These are phyloP conservation scores for Pygocentrus nattereri DNA, from an alignment of 2,797 vertebrate genomes.

Conservation along the genomic window DNA sequence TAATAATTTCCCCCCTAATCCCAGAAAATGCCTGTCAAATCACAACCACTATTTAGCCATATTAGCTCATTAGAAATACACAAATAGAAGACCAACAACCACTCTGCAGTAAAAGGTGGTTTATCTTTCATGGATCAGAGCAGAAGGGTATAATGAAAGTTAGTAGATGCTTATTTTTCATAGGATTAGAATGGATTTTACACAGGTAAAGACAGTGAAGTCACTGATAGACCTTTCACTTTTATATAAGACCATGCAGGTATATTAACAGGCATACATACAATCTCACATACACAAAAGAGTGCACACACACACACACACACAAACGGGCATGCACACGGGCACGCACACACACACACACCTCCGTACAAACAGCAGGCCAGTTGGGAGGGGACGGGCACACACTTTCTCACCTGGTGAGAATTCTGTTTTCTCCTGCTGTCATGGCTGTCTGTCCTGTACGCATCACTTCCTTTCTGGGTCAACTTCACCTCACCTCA, in stretches of 20 bases:
- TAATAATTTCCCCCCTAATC: too few relatives aligned
- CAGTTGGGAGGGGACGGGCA: constrained; percentile 33
- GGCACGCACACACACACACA: constrained; percentile 23
- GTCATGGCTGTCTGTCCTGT: constrained; percentile 57
- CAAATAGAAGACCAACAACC: constrained; percentile 23
- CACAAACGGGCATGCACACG: constrained; percentile 28
- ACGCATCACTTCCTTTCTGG: constrained; percentile 58
- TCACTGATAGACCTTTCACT: neutral
- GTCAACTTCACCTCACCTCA: constrained; percentile 60
- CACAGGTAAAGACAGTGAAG: neutral
- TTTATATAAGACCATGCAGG: neutral
- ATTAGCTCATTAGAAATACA: neutral
- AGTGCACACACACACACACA: constrained; percentile 12
- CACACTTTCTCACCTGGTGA: constrained; percentile 57
- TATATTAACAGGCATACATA: neutral
- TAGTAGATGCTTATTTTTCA: neutral
- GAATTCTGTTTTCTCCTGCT: constrained; percentile 49
- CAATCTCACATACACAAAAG: neutral
- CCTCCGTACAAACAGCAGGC: constrained; percentile 18
- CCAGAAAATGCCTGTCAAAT: too few relatives aligned
- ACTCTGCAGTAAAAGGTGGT: constrained; percentile 7
- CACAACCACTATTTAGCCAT: too few relatives aligned
- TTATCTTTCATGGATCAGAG: constrained; percentile 1
- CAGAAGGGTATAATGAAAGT: neutral
- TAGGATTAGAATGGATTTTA: neutral